Base-by-base conservation (phyloP, 2,797 vertebrate genomes). In the Coluber constrictor region DNA sequence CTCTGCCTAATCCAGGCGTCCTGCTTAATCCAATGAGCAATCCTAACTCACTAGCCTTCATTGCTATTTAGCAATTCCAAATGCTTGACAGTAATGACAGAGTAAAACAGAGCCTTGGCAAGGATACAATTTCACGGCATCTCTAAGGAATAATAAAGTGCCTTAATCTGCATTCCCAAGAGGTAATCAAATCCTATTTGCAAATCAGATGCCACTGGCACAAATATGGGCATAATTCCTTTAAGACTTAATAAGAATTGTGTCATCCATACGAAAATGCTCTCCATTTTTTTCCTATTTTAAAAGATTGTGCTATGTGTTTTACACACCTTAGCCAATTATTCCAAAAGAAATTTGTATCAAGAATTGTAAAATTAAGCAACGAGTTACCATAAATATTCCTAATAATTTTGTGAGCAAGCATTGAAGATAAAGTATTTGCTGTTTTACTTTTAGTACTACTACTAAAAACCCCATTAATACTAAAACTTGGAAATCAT, bases 41-140 rank as follows among this genome's bases (percentile, higher is more conserved):
- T 43, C 90, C 93, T 90, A 61, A 94, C 94, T 93, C 91, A 59
- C 94, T 94, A 92, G 37, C 63, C 93, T 93, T 94, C 92, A 92
- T 3, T 10, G 32, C 6, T 23, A 93, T 89, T 94, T 2, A 1
- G 15, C 70, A 92, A 94, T 79, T 60, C 70, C 87, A 89, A 15
- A 93, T 0, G 94, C 88, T 86, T 90, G n/a, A 57, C 32, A 94
- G 74, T 54, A 94, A 91, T 66, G 27, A 56, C 93, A 37, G 0
- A 11, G 54, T 10, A 79, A 86, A 43, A 92, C 5, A 4, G 54
- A 60, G 15, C 54, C 37, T 51, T 92, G 87, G 55, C 32, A 88
- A 79, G 25, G 43, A 57, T 92, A 54, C 0, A 10, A 59, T 13
- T 86, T 87, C 43, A 92, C 0, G 90, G 51, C 37, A 90, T 54